Evolutionary conservation across 2,797 vertebrate genomes (phyloP).

Genomic region (Triplophysa yarkandensis): DNA sequence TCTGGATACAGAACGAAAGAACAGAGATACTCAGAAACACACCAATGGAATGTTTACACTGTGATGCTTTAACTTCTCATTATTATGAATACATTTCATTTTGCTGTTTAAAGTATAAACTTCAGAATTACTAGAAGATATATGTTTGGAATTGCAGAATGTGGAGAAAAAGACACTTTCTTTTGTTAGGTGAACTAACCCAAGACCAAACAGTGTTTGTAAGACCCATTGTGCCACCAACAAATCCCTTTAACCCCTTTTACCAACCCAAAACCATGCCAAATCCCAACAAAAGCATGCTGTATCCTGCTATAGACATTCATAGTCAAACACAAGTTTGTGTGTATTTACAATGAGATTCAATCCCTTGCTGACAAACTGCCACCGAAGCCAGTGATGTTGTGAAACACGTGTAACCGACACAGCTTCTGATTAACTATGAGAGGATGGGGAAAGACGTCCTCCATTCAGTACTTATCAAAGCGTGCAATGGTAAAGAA

Average conservation of each 20-base stretch:
- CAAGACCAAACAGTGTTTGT: not conserved
- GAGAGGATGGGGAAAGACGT: not conserved
- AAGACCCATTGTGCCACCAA: not conserved
- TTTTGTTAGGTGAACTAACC: not conserved
- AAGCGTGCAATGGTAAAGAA: not conserved
- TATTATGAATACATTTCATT: not conserved
- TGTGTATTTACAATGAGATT: not conserved
- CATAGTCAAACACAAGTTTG: not conserved
- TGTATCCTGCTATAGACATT: not conserved
- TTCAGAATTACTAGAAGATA: too few relatives aligned
- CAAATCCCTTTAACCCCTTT: not conserved
- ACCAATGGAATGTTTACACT: not conserved
- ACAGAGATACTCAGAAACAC: not conserved
- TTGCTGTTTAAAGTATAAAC: too few relatives aligned
- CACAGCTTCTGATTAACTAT: constrained; percentile 2
- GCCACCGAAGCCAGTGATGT: not conserved
- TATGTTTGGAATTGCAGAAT: too few relatives aligned
- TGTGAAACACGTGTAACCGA: not conserved
- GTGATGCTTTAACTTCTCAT: not conserved
- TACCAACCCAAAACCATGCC: not conserved
- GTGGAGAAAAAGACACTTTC: not conserved
- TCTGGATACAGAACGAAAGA: constrained; percentile 63
- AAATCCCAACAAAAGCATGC: not conserved
- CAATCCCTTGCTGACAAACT: not conserved
- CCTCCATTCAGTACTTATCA: not conserved